Base-by-base conservation (phyloP, 2,797 vertebrate species). In the Rousettus madagascariensis region DNA sequence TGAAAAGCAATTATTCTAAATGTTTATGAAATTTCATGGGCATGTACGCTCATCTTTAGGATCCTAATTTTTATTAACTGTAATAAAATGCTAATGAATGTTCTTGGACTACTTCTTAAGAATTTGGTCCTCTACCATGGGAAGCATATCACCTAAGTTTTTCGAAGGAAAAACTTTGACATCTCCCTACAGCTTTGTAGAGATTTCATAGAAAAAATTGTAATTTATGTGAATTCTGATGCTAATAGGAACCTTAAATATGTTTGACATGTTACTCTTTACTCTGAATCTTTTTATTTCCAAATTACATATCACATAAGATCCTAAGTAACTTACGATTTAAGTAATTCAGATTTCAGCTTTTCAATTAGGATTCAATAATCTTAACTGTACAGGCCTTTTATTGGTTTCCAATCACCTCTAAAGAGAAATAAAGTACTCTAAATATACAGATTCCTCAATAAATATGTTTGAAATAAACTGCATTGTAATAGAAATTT, bases 1-100 rank as follows among this genome's bases (percentile, higher is more conserved):
- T 49, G 72, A 53, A 91, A 88, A 36, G 4, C 38, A 83, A 65
- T 86, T 86, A 57, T 90, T 90, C 61, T 59, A 78, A 92, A 71
- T 55, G 22, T 75, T 91, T 77, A 75, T 82, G 0, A 77, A 65
- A 63, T 93, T 95, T 95, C 49, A 36, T 90, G 41, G 7, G 17
- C 13, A 49, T 59, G 9, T 41, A 86, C 84, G 6, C 2, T 92
- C 6, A 78, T 71, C 55, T 68, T 79, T 85, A 91, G 78, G 7
- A 69, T 66, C 13, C 0, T 10, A 20, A 4, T 9, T 84, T 86
- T 91, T 86, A 63, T 55, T 91, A 57, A n/a, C 19, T 90, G 66
- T 85, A 86, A 85, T 86, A 78, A 87, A 95, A 91, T 87, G 55
- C 2, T 75, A 65, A 15, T 79, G 20, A 65, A 55, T 49, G 12